Evolutionary conservation across 2,113 vertebrate species (phyloP).

Genomic region (Pelusios castaneus): DNA sequence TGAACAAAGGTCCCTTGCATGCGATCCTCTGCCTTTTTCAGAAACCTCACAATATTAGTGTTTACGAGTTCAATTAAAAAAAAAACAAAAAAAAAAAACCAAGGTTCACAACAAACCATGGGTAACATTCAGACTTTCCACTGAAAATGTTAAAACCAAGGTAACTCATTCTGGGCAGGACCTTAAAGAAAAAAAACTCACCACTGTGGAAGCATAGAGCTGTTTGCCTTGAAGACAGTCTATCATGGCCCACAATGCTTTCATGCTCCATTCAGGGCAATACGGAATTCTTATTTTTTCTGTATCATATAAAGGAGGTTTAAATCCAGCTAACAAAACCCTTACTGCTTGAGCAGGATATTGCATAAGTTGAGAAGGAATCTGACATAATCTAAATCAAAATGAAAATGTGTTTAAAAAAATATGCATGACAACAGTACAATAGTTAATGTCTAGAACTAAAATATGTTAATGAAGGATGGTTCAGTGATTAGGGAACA

Average conservation of each 20-base stretch:
- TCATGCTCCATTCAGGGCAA: slow-evolving; percentile 87
- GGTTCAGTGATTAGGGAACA: rapidly evolving
- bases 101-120: not conserved
- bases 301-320: slow-evolving; percentile 70
- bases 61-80: not conserved
- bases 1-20: not conserved
- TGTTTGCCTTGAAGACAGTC: slow-evolving; percentile 80
- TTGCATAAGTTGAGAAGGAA: slow-evolving; percentile 81
- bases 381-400: slow-evolving; percentile 83
- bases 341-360: slow-evolving; percentile 82
- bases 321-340: slow-evolving; percentile 86
- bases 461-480: not conserved
- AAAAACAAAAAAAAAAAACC: not conserved
- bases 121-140: not conserved
- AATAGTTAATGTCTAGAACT: not conserved
- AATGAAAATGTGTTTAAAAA: not conserved
- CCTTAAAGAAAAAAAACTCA: slow-evolving; percentile 47
- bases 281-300: slow-evolving; percentile 82
- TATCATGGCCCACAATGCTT: slow-evolving; percentile 83
- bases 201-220: slow-evolving; percentile 81
- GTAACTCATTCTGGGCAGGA: not conserved
- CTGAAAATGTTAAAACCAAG: not conserved
- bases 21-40: not conserved
- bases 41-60: rapidly evolving
- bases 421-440: slow-evolving; percentile 10